A percentile compares a stretch with the other conserved stretches of the same genome.
phyloP scores from a whole-genome alignment of 2,113 vertebrate species.

The Peromyscus californicus region DNA sequence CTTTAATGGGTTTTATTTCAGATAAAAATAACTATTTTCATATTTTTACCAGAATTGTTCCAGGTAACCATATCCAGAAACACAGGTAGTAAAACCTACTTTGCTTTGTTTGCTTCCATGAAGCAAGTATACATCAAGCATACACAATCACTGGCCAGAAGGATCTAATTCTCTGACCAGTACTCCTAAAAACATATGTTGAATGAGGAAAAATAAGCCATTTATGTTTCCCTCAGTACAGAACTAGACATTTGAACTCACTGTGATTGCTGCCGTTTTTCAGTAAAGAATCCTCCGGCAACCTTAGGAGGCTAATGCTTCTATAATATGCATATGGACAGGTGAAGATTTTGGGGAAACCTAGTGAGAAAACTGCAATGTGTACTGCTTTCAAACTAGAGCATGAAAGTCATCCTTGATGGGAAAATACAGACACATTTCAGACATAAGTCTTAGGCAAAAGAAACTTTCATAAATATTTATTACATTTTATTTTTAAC shows the following conservation, averaged over 20 bases:
- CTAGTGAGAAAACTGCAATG: not conserved
- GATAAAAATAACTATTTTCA: constrained; percentile 67
- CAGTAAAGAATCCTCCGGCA: constrained; percentile 56
- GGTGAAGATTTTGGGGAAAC: not conserved
- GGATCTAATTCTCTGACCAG: constrained; percentile 61
- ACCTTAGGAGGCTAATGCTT: constrained; percentile 1
- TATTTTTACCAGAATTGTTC: constrained; percentile 50
- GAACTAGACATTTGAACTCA: constrained; percentile 39
- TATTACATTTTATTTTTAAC: constrained; percentile 20
- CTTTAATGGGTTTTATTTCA: constrained; percentile 2
- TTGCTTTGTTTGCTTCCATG: not conserved
- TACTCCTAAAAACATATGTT: constrained; percentile 41
- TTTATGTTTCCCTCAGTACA: not conserved
- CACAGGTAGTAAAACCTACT: not conserved
- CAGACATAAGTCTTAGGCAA: constrained; percentile 14
- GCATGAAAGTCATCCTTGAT: not conserved
- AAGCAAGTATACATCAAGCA: constrained; percentile 13
- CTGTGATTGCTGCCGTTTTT: constrained; percentile 29
- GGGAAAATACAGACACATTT: constrained; percentile 2
- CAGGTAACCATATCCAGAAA: constrained; percentile 16
- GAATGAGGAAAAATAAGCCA: not conserved
- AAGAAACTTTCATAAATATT: constrained; percentile 30
- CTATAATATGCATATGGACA: not conserved
- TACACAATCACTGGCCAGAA: not conserved
- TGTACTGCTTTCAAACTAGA: not conserved